Evolutionary conservation across 2,888 invertebrate species (phyloP), one percentile per base, ranked within the genome.

Genomic region (Antheraea yamamai): DNA sequence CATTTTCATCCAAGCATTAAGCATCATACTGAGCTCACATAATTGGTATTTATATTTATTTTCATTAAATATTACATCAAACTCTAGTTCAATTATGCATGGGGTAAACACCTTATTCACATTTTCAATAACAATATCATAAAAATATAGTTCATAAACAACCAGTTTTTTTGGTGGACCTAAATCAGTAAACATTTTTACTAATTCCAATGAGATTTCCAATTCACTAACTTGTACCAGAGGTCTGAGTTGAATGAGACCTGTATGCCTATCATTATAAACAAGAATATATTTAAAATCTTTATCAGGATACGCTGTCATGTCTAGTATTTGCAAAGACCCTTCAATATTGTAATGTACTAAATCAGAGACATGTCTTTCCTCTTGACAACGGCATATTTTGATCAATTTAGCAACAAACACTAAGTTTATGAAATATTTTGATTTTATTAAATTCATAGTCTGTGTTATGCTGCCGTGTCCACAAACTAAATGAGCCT

Each of bases 111-210:
- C 72, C 26, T 30, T 58, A 30, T 72, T 75, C 6, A 75, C 39
- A 23, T 8, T 61, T 1, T 75, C 30, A n/a, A 75, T 61, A 12
- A 75, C 58, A 23, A 12, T 58, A 23, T 61, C 47, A 61, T 61
- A 75, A 47, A 58, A 23, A 26, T 55, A 26, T 55, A 55, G 4
- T 10, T 73, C 61, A 51, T 26, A 18, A 14, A 73, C 51, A 23
- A 18, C 26, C 12, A 73, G 2, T 55, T 35, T 58, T 39, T 26
- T n/a, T 35, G 75, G 75, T 39, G 39, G 58, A 20, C 75, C 75
- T 7, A 75, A 73, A 26, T 75, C 75, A n/a, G 70, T 26, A 73
- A 75, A 75, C 0, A 75, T 75, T 18, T 73, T 26, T 12, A 73
- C 55, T 70, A 75, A 47, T 73, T 75, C 73, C 30, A 75, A 10